Evolutionary conservation across 2,888 invertebrate species (phyloP).

Genomic region (Camponotus fellah): DNA sequence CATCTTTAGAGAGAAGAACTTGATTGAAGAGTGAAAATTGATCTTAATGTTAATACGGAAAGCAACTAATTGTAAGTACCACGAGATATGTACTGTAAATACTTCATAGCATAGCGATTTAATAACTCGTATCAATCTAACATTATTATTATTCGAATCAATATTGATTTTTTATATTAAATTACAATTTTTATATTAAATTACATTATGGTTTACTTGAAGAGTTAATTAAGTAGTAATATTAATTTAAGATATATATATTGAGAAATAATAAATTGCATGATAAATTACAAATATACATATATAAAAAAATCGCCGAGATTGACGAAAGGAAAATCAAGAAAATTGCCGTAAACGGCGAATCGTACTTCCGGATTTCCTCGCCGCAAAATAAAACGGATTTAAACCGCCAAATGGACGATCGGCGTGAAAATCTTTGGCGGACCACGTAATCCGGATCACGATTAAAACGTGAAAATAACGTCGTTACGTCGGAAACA

Average conservation of each 20-base stretch:
- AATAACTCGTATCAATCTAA: neutral
- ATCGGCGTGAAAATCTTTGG: conserved; percentile 19
- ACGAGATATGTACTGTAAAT: neutral
- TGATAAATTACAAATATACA: neutral
- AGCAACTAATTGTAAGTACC: conserved; percentile 1
- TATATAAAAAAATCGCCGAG: neutral
- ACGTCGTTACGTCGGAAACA: conserved; percentile 63
- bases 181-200: conserved; percentile 5
- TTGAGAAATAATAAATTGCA: neutral
- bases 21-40: neutral
- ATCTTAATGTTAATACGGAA: conserved; percentile 1
- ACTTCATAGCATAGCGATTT: neutral
- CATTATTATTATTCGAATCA: neutral
- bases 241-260: neutral
- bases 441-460: conserved; percentile 61
- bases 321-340: neutral
- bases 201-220: neutral
- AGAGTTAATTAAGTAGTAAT: neutral
- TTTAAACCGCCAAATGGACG: conserved; percentile 46
- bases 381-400: conserved; percentile 28
- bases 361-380: conserved; percentile 13
- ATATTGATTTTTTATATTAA: neutral
- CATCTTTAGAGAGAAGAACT: neutral
- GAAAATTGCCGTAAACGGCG: conserved; percentile 30
- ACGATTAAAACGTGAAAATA: conserved; percentile 73